Conservation (phyloP, 1,140 invertebrate species). For the Rhizoglyphus robini region DNA sequence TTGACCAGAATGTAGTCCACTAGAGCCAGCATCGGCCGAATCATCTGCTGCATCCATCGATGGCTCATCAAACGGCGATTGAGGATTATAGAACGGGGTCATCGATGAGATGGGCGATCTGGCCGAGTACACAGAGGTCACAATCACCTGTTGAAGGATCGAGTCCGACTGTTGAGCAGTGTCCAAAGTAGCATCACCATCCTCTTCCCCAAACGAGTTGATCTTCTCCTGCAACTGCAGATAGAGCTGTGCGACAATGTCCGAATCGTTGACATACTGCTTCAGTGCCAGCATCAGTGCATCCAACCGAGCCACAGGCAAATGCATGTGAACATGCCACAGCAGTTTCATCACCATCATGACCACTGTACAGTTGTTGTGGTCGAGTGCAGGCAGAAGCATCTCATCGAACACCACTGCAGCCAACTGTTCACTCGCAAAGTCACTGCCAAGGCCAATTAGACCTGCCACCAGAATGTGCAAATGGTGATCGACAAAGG, state of each 20-base stretch:
- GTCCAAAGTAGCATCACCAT: not conserved
- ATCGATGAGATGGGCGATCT: not conserved
- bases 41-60: not conserved
- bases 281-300: constrained; percentile 27
- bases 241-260: not conserved
- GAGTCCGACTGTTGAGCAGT: not conserved
- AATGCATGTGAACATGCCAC: constrained; percentile 76
- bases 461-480: constrained; percentile 78
- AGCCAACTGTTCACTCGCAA: constrained; percentile 83
- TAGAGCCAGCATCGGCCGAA: too few relatives aligned
- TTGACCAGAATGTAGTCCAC: too few relatives aligned
- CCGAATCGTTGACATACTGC: not conserved
- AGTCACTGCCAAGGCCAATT: constrained; percentile 79
- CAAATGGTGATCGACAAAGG: constrained; percentile 86
- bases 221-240: not conserved
- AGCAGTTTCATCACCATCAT: constrained; percentile 78
- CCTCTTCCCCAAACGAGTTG: not conserved
- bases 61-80: not conserved
- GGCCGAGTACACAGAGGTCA: not conserved
- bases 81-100: not conserved
- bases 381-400: constrained; percentile 47
- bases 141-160: not conserved
- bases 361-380: constrained; percentile 79
- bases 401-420: constrained; percentile 95
- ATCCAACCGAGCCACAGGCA: constrained; percentile 60